phyloP scores from a whole-genome alignment of 2,888 invertebrate species.

The Xylota sylvarum region DNA sequence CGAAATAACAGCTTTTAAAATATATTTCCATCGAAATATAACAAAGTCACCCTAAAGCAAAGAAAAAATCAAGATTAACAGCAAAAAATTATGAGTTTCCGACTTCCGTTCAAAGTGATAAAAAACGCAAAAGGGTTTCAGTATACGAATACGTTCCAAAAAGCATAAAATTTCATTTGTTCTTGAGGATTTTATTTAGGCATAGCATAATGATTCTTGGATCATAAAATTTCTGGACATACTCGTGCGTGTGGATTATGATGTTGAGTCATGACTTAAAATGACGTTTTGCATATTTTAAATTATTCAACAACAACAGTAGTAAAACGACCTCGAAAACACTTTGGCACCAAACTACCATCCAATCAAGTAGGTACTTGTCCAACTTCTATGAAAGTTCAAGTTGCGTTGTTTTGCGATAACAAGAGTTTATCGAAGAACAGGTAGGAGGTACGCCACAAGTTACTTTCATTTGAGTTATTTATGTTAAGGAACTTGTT shows the following conservation, averaged over 20 bases:
- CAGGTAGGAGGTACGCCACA: neutral
- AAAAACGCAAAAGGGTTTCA: neutral
- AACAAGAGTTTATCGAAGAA: neutral
- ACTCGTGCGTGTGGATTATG: neutral
- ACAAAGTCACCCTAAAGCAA: neutral
- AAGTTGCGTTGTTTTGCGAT: neutral
- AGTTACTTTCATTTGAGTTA: neutral
- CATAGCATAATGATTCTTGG: neutral
- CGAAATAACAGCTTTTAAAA: neutral
- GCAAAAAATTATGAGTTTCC: neutral
- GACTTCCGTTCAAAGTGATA: neutral
- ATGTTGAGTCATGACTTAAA: neutral
- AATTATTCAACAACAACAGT: no score
- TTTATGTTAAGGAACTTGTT: conserved; percentile 7
- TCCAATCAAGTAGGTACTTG: conserved; percentile 1
- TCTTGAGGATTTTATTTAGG: neutral
- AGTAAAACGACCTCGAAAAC: neutral
- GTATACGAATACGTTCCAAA: neutral
- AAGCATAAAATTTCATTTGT: neutral
- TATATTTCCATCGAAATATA: neutral
- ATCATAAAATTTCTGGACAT: neutral
- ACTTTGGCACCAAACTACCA: neutral
- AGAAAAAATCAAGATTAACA: neutral
- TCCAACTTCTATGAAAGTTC: neutral
- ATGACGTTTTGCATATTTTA: neutral